Evolutionary conservation across 2,797 vertebrate genomes (phyloP).

Genomic region (Pitangus sulphuratus): DNA sequence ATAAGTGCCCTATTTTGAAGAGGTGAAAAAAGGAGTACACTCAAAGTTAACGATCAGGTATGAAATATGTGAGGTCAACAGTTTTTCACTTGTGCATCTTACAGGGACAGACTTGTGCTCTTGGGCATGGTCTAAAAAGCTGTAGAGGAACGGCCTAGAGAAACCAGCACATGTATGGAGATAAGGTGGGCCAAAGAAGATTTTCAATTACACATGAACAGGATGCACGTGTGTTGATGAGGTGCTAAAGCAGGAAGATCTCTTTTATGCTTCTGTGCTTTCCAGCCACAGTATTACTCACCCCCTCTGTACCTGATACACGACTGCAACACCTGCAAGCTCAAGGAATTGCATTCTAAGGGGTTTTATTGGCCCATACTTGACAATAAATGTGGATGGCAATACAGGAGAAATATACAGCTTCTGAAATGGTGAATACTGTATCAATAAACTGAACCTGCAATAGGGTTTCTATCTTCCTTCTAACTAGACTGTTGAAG

Average conservation of each 20-base stretch:
- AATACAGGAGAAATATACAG: background rate
- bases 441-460: background rate
- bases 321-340: background rate
- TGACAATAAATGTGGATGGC: background rate
- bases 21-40: background rate
- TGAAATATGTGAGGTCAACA: accelerated
- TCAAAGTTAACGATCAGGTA: background rate
- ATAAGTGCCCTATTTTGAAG: background rate
- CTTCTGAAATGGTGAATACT: background rate
- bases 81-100: background rate
- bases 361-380: background rate
- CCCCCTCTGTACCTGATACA: background rate
- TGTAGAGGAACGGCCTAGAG: background rate
- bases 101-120: background rate
- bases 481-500: background rate
- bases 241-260: background rate
- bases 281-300: background rate
- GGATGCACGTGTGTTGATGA: accelerated
- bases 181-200: background rate
- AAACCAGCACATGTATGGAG: background rate
- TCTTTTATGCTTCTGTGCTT: background rate
- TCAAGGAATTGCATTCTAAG: background rate
- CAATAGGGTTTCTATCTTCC: background rate
- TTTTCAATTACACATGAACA: background rate
- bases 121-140: background rate